These are phyloP conservation scores for Antitype chi DNA, from an alignment of 2,888 invertebrate species.

Conservation along the genomic window DNA sequence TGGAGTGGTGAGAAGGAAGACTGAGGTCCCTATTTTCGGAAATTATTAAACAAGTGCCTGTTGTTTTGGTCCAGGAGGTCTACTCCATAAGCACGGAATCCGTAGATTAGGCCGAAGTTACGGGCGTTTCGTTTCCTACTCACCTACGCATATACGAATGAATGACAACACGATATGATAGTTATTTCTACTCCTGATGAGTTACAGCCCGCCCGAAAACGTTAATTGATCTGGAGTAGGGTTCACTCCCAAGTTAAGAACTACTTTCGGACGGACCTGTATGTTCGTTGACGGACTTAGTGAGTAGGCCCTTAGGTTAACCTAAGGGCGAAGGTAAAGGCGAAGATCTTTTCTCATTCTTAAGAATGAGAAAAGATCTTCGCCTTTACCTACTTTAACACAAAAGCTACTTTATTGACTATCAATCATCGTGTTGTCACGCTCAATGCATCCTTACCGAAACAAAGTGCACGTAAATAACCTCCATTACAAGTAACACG, in stretches of 20 bases:
- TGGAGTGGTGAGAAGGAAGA: neutral
- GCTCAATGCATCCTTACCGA: constrained; percentile 32
- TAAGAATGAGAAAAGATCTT: constrained; percentile 5
- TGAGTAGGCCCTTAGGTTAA: neutral
- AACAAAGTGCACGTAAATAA: constrained; percentile 57
- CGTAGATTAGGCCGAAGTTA: too few species aligned
- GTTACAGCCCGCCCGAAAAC: too few species aligned
- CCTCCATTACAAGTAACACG: constrained; percentile 65
- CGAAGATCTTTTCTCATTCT: constrained; percentile 1
- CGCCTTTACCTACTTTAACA: neutral
- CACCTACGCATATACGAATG: too few species aligned
- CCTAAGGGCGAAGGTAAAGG: too few species aligned
- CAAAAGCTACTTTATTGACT: constrained; percentile 15
- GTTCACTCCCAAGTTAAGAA: too few species aligned
- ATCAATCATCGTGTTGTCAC: constrained; percentile 24
- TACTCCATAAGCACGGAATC: too few species aligned
- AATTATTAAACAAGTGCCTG: neutral
- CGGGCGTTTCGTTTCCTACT: too few species aligned
- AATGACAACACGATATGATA: too few species aligned
- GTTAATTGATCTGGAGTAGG: too few species aligned
- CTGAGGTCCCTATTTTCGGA: neutral
- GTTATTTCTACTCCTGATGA: too few species aligned
- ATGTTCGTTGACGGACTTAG: too few species aligned
- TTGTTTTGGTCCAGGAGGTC: neutral
- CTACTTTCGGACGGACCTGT: too few species aligned